Base-by-base conservation (phyloP, 2,797 vertebrate genomes). In the Diglossa cyanea region DNA sequence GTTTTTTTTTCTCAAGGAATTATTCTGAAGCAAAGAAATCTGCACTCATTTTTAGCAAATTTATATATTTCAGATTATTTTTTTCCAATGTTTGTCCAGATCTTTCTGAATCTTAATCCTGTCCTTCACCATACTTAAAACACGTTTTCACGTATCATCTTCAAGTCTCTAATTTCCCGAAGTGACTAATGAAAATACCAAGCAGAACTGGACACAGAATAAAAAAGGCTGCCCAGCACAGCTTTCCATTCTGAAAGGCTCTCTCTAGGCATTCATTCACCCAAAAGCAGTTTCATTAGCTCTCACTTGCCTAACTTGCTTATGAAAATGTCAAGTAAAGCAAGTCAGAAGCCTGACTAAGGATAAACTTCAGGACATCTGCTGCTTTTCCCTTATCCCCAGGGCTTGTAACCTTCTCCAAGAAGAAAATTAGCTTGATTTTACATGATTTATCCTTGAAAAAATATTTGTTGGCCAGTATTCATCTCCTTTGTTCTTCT, bases 251-350 rank as follows among this genome's bases (percentile, higher is more conserved):
- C 57, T 88, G n/a, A 83, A 94, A 80, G 35, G 31, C 71, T 82
- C 84, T 95, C 86, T 71, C 62, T 51, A 82, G 60, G 85, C 87
- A 74, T 61, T 80, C 85, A 80, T 60, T 77, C 78, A 94, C 75
- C 60, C 75, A 86, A 87, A 91, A 90, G 50, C 61, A 90, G 89
- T 77, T 94, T 90, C 72, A 91, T 92, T 86, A 91, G 72, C 65
- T 93, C 75, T 88, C 13, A 10, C 87, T 93, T 93, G 81, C 91
- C 61, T 91, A 87, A 93, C 78, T 83, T 76, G 74, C 86, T 89
- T 61, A 82, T 39, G 55, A 94, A 94, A 96, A 93, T 80, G 77
- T 93, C 91, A 96, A 89, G 68, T 71, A 94, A 93, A 94, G 54
- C 65, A 76, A 94, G 42, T 94, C 61, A 89, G 66, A 95, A 95